Evolutionary conservation across 2,113 vertebrate species (phyloP).

Genomic region (Cyanoramphus novaezelandiae): DNA sequence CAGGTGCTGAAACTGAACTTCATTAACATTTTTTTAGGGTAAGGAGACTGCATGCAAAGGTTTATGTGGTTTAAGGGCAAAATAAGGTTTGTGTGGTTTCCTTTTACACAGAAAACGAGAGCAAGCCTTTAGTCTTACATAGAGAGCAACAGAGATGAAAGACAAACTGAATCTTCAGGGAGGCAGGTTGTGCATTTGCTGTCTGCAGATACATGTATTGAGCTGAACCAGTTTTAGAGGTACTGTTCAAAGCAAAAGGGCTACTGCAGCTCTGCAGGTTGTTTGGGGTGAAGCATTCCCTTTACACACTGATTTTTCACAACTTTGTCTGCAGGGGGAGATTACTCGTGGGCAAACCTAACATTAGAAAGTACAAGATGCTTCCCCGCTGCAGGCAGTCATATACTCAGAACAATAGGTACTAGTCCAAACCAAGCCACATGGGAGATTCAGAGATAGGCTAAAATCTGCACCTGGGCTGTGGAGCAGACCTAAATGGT

Average conservation of each 20-base stretch:
- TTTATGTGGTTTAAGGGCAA: not conserved
- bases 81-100: not conserved
- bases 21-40: not conserved
- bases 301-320: not conserved
- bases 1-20: not conserved
- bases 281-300: not conserved
- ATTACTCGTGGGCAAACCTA: not conserved
- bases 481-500: not conserved
- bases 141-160: not conserved
- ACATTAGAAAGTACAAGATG: not conserved
- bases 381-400: not conserved
- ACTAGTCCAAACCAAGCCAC: not conserved
- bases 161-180: not conserved
- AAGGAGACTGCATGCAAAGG: not conserved
- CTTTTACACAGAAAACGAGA: not conserved
- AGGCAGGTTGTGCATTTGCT: not conserved
- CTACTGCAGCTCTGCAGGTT: not conserved
- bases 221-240: not conserved
- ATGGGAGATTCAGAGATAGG: not conserved
- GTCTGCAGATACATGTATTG: not conserved
- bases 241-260: not conserved
- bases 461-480: not conserved
- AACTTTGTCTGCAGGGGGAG: accelerated
- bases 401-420: not conserved
- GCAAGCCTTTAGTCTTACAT: not conserved